phyloP scores from a whole-genome alignment of 2,888 invertebrate species.

The Bellardia pandia region DNA sequence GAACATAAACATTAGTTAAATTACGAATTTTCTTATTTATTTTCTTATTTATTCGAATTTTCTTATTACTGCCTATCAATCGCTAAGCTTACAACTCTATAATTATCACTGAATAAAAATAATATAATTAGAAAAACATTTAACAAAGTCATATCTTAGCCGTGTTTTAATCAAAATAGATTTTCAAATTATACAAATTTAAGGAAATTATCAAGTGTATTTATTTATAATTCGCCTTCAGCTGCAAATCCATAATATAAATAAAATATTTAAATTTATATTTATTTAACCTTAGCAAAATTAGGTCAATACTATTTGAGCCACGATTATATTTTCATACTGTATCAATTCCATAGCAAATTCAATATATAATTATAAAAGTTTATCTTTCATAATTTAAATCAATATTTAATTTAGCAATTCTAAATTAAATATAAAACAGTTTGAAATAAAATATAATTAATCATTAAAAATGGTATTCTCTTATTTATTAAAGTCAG shows the following conservation, averaged over 20 bases:
- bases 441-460: conserved; percentile 3
- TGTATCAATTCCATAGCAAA: neutral
- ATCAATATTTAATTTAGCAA: conserved; percentile 41
- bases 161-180: neutral
- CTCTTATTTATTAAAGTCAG: neutral
- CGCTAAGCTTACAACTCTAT: neutral
- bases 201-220: too few species aligned
- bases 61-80: neutral
- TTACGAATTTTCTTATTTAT: too few species aligned
- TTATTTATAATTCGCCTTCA: too few species aligned
- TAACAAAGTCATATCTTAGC: neutral
- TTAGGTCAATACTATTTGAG: conserved; percentile 29
- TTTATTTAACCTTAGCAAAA: conserved; percentile 19
- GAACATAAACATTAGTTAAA: too few species aligned
- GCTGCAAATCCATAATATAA: too few species aligned
- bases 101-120: neutral
- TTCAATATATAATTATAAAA: neutral
- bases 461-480: conserved; percentile 41
- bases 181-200: too few species aligned
- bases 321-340: neutral
- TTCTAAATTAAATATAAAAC: neutral
- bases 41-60: too few species aligned
- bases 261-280: neutral
- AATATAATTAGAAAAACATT: neutral
- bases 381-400: conserved; percentile 24